Percentiles rank a stretch among this genome's conserved stretches.
Conservation (phyloP, 2,113 vertebrate species). For the Cinclus mexicanus region DNA sequence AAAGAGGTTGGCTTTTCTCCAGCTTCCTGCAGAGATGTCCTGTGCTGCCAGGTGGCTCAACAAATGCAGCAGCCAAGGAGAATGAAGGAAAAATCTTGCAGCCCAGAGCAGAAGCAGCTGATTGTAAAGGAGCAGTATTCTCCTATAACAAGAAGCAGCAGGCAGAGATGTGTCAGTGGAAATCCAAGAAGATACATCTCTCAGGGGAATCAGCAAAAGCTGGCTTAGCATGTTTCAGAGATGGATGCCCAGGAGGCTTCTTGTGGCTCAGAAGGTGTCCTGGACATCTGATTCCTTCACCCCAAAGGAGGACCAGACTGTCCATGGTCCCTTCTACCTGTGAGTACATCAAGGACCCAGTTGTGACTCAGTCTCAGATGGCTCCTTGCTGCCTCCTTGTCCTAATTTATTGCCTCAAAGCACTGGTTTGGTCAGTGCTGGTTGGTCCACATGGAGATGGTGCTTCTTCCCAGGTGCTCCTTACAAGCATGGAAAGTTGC, state of each 20-base stretch:
- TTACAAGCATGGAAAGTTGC: background rate
- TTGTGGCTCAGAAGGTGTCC: background rate
- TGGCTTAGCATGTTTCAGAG: background rate
- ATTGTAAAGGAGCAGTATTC: background rate
- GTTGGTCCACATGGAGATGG: background rate
- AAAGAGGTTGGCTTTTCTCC: background rate
- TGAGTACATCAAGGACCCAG: background rate
- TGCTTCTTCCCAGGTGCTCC: background rate
- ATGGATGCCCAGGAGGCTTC: background rate
- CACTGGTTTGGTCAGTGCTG: background rate
- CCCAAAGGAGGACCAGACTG: background rate
- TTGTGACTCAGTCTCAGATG: background rate
- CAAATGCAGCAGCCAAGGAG: background rate
- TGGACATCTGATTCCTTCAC: background rate
- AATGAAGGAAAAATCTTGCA: background rate
- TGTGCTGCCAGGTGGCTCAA: background rate
- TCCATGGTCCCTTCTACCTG: rapidly evolving
- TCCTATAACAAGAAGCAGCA: background rate
- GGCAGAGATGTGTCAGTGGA: background rate
- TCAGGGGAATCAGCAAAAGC: background rate
- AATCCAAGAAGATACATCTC: background rate
- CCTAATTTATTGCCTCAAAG: background rate
- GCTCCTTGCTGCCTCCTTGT: background rate
- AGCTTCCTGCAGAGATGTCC: background rate
- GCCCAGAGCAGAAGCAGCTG: background rate